Percentiles rank a stretch among this genome's conserved stretches.
phyloP scores from a whole-genome alignment of 2,113 vertebrate genomes.

The Boulengeromyrus knoepffleri region DNA sequence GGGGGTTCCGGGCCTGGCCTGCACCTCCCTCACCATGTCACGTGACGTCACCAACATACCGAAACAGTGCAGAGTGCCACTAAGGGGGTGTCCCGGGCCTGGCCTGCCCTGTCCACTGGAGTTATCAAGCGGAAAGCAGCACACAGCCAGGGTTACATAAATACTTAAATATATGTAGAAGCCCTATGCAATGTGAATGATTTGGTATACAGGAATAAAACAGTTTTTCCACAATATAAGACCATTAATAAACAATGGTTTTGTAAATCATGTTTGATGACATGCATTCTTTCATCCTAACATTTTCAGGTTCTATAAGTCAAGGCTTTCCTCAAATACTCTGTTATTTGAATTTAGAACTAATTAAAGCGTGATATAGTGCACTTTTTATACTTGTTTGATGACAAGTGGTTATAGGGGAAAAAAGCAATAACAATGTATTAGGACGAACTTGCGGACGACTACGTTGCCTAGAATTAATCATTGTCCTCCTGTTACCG shows the following conservation, averaged over 20 bases:
- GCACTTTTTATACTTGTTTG: background rate
- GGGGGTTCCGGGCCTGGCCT: too few species aligned
- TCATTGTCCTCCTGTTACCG: too few species aligned
- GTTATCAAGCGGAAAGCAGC: too few species aligned
- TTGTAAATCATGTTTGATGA: background rate
- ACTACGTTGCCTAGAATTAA: too few species aligned
- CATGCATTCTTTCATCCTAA: background rate
- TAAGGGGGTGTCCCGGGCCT: too few species aligned
- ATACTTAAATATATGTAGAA: too few species aligned
- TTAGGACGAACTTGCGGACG: too few species aligned
- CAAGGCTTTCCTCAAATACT: too few species aligned
- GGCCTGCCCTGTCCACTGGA: too few species aligned
- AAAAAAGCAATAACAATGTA: background rate
- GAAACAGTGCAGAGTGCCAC: background rate
- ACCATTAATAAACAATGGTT: background rate
- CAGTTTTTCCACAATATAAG: background rate
- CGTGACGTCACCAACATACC: background rate
- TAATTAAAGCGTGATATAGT: background rate
- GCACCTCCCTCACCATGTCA: too few species aligned
- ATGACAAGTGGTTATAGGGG: background rate
- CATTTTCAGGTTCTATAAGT: background rate
- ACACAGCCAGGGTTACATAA: too few species aligned
- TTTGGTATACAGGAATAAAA: background rate
- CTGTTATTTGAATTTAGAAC: too few species aligned
- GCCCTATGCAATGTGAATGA: background rate